Evolutionary conservation across 2,797 vertebrate genomes (phyloP).

Genomic region (Muscicapa striata): DNA sequence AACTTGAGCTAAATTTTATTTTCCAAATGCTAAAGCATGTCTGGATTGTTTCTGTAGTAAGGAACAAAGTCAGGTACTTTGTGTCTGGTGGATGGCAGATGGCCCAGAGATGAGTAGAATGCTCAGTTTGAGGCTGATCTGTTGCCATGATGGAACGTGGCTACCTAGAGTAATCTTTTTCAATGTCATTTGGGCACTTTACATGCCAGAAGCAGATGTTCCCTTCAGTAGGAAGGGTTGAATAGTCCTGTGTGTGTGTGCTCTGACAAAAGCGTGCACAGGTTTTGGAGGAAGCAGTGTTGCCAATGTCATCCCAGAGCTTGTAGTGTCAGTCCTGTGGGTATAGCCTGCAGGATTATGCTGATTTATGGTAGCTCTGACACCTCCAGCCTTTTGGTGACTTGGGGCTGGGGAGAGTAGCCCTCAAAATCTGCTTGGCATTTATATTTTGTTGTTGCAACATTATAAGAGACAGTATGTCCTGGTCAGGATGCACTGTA

Average conservation of each 20-base stretch:
- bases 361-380: neutral
- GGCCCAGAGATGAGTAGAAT: neutral
- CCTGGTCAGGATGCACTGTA: neutral
- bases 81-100: neutral
- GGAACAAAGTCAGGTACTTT: neutral
- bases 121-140: neutral
- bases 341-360: neutral
- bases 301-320: neutral
- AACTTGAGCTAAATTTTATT: conserved; percentile 8
- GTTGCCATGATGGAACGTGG: neutral
- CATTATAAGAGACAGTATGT: neutral
- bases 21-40: neutral
- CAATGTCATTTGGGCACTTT: neutral
- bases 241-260: neutral
- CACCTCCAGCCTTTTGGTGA: neutral
- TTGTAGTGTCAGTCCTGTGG: neutral
- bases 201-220: neutral
- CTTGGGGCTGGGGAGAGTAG: neutral
- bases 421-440: neutral
- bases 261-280: accelerated
- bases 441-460: neutral
- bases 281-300: neutral
- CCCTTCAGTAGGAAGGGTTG: neutral
- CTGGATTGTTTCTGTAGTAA: neutral
- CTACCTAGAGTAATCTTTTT: neutral